Percentiles rank a stretch among this genome's conserved stretches.
These are phyloP conservation scores for Nomada ruficornis DNA, from an alignment of 2,888 invertebrate species.

Conservation along the genomic window DNA sequence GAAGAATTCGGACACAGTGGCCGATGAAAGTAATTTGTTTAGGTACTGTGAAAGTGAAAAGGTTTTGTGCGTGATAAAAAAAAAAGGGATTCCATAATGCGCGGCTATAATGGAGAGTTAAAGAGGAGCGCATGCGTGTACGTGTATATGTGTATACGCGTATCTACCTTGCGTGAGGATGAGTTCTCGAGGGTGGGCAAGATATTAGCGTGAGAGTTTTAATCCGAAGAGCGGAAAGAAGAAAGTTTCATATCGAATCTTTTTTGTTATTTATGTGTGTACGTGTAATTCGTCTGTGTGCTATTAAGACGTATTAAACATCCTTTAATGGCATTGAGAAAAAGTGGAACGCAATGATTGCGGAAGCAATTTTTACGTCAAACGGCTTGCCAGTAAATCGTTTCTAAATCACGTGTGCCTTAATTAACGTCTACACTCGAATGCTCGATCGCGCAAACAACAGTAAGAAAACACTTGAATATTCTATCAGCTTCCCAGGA, in stretches of 20 bases:
- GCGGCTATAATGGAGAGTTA: not conserved
- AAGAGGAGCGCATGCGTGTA: not conserved
- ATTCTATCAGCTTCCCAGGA: slow-evolving; percentile 18
- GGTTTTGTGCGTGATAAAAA: too few species aligned
- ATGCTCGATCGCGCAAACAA: not conserved
- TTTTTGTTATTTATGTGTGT: not conserved
- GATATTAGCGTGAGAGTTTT: not conserved
- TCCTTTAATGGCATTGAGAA: not conserved
- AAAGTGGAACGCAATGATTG: not conserved
- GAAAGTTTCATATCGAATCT: not conserved
- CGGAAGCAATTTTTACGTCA: not conserved
- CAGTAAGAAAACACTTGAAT: slow-evolving; percentile 20
- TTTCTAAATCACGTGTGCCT: not conserved
- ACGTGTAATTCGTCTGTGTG: not conserved
- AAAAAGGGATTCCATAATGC: too few species aligned
- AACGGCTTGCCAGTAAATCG: not conserved
- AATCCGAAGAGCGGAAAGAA: not conserved
- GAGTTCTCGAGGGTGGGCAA: too few species aligned
- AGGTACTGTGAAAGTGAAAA: not conserved
- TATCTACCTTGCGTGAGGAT: not conserved
- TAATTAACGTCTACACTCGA: slow-evolving; percentile 10
- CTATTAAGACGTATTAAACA: too few species aligned
- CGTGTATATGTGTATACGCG: not conserved
- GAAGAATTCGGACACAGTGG: not conserved
- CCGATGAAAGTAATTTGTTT: not conserved